Evolutionary conservation across 2,888 invertebrate genomes (phyloP).

Genomic region (Melolontha melolontha): DNA sequence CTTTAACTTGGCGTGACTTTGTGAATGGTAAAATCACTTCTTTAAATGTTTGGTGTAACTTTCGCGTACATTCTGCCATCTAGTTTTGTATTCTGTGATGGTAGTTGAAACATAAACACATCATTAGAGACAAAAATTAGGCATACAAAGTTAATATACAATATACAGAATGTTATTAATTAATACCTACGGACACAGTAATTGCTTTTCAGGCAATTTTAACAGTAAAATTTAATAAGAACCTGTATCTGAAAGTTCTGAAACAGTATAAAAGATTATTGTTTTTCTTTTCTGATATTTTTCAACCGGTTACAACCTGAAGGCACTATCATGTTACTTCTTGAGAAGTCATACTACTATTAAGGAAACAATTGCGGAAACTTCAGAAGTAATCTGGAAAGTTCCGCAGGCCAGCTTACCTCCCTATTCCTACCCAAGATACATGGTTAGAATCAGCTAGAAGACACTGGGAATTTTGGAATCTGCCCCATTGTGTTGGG

Average conservation of each 20-base stretch:
- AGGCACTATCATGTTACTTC: slow-evolving; percentile 47
- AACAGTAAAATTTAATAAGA: too few relatives aligned
- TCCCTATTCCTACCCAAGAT: slow-evolving; percentile 49
- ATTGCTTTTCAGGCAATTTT: too few relatives aligned
- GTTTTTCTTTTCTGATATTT: slow-evolving; percentile 45
- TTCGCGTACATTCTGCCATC: too few relatives aligned
- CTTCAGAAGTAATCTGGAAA: slow-evolving; percentile 46
- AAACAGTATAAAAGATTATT: not conserved
- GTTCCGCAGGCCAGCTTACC: slow-evolving; percentile 45
- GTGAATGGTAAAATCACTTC: too few relatives aligned
- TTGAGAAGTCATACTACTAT: slow-evolving; percentile 48
- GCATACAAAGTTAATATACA: too few relatives aligned
- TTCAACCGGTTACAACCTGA: slow-evolving; percentile 46
- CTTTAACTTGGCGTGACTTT: too few relatives aligned
- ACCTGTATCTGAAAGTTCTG: too few relatives aligned
- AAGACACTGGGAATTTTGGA: slow-evolving; percentile 52
- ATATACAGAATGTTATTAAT: too few relatives aligned
- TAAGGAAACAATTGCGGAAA: slow-evolving; percentile 47
- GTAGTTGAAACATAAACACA: too few relatives aligned
- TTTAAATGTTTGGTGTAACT: too few relatives aligned
- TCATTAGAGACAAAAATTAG: too few relatives aligned
- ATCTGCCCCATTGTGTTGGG: slow-evolving; percentile 53
- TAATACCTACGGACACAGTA: too few relatives aligned
- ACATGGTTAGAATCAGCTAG: slow-evolving; percentile 48
- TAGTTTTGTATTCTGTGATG: not conserved